Evolutionary conservation across 2,797 vertebrate genomes (phyloP).

Genomic region (Arremon brunneinucha): DNA sequence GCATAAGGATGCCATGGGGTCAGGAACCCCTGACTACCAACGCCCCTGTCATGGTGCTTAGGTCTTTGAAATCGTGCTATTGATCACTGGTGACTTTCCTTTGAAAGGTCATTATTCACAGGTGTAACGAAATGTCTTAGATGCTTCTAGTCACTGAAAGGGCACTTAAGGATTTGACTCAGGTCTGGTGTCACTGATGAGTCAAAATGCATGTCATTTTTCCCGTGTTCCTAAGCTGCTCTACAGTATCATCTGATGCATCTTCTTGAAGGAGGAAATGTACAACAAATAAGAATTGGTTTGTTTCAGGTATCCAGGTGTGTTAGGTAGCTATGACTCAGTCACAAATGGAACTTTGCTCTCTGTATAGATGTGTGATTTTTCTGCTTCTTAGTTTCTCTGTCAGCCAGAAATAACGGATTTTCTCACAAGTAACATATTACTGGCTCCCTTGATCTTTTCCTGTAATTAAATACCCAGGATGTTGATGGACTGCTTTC

Average conservation of each 20-base stretch:
- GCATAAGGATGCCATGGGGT: not conserved
- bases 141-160: not conserved
- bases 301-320: not conserved
- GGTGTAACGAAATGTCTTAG: not conserved
- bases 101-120: not conserved
- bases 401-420: not conserved
- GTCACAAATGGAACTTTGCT: not conserved
- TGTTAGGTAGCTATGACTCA: not conserved
- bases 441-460: not conserved
- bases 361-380: not conserved
- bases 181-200: not conserved
- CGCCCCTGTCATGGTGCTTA: not conserved
- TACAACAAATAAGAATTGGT: not conserved
- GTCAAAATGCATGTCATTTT: not conserved
- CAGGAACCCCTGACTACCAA: accelerated
- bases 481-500: not conserved
- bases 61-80: not conserved
- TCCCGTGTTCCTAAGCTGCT: accelerated
- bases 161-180: not conserved
- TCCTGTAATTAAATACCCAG: not conserved
- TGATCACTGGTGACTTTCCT: not conserved
- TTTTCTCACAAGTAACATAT: not conserved
- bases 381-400: not conserved
- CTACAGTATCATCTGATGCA: accelerated
- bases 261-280: not conserved